Base-by-base conservation (phyloP, 2,797 vertebrate species). In the Yasuhikotakia modesta region DNA sequence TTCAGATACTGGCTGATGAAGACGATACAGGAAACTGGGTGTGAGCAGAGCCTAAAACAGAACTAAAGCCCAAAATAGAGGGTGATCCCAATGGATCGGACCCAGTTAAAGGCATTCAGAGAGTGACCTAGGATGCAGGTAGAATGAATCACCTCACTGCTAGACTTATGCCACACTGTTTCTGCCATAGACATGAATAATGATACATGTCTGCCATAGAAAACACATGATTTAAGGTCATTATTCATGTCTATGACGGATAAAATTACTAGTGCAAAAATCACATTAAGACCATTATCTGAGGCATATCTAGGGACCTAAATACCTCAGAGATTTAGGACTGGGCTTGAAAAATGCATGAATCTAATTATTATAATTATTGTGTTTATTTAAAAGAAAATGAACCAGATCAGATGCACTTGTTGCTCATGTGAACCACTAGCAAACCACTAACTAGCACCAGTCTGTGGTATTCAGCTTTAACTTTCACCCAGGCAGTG, bases 101-200 rank as follows among this genome's bases (percentile, higher is more conserved):
- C 86, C 81, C 76, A 83, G 81, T 85, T 86, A 76, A 73, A 81
- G 70, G 50, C 45, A 72, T 35, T 4, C 24, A 71, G 32, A 53
- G 50, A 76, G 50, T 14, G n/a, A 46, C 43, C 27, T 21, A 63
- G 35, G 27, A 57, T 60, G 74, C 79, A 81, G 82, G 75, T 80
- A 70, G 43, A 35, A 50, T 13, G 11, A 45, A 10, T 16, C 24
- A 32, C 1, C 13, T 30, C 6, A 61, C 14, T 2, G 58, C 58
- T 30, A 30, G 27, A 27, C 27, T 27, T 27, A 4, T 27, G 2
- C 27, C 27, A 27, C 27, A 27, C 27, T 27, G 4, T 27, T 27
- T 27, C 27, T 27, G 27, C 27, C 27, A 27, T 27, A 27, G 27
- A 27, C 27, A 27, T 27, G 27, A 27, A 27, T 27, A 27, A 2